These are phyloP conservation scores for Eleginops maclovinus DNA, from an alignment of 2,113 vertebrate species.

Conservation along the genomic window DNA sequence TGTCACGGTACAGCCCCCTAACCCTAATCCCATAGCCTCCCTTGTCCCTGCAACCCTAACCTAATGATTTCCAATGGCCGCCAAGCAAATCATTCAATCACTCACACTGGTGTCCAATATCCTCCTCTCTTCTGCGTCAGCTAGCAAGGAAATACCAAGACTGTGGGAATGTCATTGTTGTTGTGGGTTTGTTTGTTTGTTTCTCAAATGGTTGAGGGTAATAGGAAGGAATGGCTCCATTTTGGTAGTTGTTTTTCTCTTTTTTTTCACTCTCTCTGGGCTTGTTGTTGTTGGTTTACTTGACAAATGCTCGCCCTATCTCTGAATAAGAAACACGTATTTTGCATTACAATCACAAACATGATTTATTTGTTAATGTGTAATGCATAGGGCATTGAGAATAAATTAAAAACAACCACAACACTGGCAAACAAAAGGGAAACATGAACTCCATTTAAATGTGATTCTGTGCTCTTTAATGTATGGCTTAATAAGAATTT, in stretches of 20 bases:
- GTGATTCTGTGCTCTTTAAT: slow-evolving; percentile 81
- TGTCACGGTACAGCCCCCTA: slow-evolving; percentile 53
- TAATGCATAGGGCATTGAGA: slow-evolving; percentile 73
- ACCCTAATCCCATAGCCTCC: slow-evolving; percentile 22
- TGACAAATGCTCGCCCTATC: slow-evolving; percentile 68
- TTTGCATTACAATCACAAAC: slow-evolving; percentile 80
- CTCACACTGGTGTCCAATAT: slow-evolving; percentile 41
- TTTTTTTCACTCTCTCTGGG: slow-evolving; percentile 49
- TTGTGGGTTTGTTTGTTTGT: slow-evolving; percentile 69
- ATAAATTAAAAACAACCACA: slow-evolving; percentile 82
- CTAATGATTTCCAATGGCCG: slow-evolving; percentile 77
- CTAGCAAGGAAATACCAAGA: slow-evolving; percentile 32
- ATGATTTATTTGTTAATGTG: slow-evolving; percentile 78
- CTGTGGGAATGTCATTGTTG: slow-evolving; percentile 44
- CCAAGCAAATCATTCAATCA: slow-evolving; percentile 70
- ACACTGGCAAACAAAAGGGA: slow-evolving; percentile 77
- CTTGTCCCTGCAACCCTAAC: slow-evolving; percentile 56
- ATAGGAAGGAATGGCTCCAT: slow-evolving; percentile 54
- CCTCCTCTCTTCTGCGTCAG: slow-evolving; percentile 23
- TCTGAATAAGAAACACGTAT: slow-evolving; percentile 71
- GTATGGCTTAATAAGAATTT: slow-evolving; percentile 84
- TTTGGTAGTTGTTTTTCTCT: slow-evolving; percentile 60
- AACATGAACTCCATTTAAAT: slow-evolving; percentile 83
- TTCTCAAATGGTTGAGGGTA: slow-evolving; percentile 65
- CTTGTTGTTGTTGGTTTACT: slow-evolving; percentile 73